Conservation (phyloP, 2,113 vertebrate genomes). For the Phainopepla nitens region DNA sequence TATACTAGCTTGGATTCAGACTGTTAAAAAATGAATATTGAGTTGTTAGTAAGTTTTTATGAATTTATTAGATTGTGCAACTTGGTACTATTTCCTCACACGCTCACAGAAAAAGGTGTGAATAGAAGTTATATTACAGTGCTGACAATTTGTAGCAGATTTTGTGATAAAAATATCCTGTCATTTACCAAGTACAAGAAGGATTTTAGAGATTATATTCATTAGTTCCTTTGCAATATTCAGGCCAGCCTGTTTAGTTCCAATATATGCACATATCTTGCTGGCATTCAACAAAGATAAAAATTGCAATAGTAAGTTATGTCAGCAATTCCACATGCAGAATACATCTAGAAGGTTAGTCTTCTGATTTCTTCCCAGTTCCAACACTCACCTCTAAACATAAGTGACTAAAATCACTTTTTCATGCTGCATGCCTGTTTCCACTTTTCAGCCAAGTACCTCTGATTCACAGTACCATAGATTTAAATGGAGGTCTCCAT, state of each 20-base stretch:
- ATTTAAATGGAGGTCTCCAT: neutral
- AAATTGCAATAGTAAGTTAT: neutral
- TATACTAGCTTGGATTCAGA: neutral
- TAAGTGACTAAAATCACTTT: neutral
- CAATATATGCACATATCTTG: neutral
- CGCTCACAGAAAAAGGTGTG: neutral
- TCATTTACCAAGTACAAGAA: neutral
- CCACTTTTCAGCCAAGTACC: neutral
- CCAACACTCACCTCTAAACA: neutral
- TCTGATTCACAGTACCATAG: rapidly evolving
- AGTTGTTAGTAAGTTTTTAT: neutral
- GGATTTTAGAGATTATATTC: neutral
- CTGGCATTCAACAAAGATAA: neutral
- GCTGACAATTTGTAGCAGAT: neutral
- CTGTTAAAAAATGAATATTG: neutral
- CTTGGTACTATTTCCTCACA: neutral
- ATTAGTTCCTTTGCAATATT: neutral
- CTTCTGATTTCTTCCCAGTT: neutral
- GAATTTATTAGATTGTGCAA: neutral
- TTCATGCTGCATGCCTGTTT: neutral
- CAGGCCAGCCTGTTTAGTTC: neutral
- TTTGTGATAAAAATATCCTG: neutral
- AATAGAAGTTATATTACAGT: neutral
- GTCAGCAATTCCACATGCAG: neutral
- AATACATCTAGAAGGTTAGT: neutral